Evolutionary conservation across 2,113 vertebrate species (phyloP).

Genomic region (Proterorhinus semilunaris): DNA sequence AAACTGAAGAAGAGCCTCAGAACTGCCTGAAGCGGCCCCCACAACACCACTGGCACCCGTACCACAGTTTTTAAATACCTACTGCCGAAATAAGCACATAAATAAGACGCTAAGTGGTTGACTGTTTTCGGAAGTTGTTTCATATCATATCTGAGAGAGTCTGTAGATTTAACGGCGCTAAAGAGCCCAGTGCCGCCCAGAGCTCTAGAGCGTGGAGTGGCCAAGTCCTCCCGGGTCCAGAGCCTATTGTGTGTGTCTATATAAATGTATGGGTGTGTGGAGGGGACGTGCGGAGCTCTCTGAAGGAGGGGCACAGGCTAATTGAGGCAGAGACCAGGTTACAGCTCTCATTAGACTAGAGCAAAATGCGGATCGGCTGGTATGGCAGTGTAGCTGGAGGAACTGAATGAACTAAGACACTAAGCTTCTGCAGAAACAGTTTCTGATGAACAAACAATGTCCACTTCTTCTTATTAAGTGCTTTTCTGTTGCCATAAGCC

Average conservation of each 20-base stretch:
- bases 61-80: no score
- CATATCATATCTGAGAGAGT: conserved; percentile 45
- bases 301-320: conserved; percentile 59
- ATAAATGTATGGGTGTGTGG: conserved; percentile 35
- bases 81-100: not conserved
- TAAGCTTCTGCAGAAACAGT: not conserved
- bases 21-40: no score
- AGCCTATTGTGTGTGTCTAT: conserved; percentile 41
- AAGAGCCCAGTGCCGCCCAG: conserved; percentile 64
- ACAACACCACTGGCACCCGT: no score
- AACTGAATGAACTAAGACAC: not conserved
- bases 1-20: no score
- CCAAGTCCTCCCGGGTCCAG: conserved; percentile 50
- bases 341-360: conserved; percentile 57
- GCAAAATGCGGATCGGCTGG: conserved; percentile 46
- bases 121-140: conserved; percentile 32
- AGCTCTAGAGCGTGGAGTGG: conserved; percentile 54
- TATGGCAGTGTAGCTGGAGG: no score
- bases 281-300: conserved; percentile 14
- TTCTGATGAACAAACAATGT: not conserved
- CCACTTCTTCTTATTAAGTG: not conserved
- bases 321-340: conserved; percentile 64
- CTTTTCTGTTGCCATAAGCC: not conserved
- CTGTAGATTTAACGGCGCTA: conserved; percentile 64
- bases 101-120: not conserved